phyloP scores from a whole-genome alignment of 2,113 vertebrate species.

The Tychaedon coryphoeus region DNA sequence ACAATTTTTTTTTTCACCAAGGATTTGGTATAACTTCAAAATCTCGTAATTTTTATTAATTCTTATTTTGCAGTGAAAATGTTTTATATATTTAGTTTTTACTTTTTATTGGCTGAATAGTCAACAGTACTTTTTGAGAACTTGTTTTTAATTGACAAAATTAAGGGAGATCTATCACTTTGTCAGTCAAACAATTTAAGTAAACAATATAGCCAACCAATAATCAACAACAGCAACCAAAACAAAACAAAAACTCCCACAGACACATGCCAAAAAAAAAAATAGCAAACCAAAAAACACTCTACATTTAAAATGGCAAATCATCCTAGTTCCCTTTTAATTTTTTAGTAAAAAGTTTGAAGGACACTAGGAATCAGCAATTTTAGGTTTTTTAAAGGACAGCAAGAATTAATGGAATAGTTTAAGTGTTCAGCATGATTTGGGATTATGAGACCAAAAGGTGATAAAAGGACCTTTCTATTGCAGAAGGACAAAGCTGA shows the following conservation, averaged over 20 bases:
- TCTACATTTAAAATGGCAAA: not conserved
- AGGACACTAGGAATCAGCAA: not conserved
- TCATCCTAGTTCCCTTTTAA: not conserved
- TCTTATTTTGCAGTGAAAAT: not conserved
- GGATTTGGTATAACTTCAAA: not conserved
- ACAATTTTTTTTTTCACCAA: not conserved
- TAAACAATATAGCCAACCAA: not conserved
- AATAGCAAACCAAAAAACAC: not conserved
- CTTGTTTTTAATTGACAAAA: not conserved
- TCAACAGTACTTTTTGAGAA: not conserved
- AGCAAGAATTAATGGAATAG: not conserved
- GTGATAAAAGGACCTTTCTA: slow-evolving; percentile 1
- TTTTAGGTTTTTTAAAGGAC: not conserved
- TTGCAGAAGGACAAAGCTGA: slow-evolving; percentile 12
- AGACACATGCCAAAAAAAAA: not conserved
- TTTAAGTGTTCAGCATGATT: slow-evolving; percentile 22
- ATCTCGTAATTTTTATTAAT: not conserved
- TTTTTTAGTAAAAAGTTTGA: not conserved
- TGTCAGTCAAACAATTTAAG: not conserved
- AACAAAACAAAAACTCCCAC: not conserved
- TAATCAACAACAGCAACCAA: not conserved
- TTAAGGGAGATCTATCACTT: not conserved
- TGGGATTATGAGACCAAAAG: slow-evolving; percentile 42
- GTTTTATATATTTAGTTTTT: not conserved
- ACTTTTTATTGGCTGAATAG: not conserved